Evolutionary conservation across 2,888 invertebrate genomes (phyloP), one percentile per base, ranked within the genome.

Genomic region (Cactoblastis cactorum): DNA sequence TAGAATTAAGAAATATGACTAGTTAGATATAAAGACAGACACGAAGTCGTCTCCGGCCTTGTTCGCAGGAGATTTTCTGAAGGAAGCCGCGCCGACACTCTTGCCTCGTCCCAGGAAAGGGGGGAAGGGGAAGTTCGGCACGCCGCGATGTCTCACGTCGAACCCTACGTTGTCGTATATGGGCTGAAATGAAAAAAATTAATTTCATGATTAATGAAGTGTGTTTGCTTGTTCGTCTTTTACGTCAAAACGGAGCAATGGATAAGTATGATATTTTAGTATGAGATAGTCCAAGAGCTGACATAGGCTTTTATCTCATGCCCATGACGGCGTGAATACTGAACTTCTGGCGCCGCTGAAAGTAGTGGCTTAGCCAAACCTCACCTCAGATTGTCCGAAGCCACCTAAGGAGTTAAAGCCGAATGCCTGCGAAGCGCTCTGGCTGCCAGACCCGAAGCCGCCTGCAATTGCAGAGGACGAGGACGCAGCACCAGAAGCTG

Each of bases 361-460:
- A n/a, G n/a, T n/a, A n/a, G n/a, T n/a, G n/a, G n/a, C n/a, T n/a
- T n/a, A n/a, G 15, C 0, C 3, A 17, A 37, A 1, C 4, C 11
- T 77, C 54, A 85, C 86, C 57, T 82, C 74, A 54, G 79, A 77
- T 6, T 74, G 73, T 11, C 74, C 74, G 58, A 83, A 86, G 39
- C 74, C 80, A 33, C 77, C 80, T 2, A 78, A 57, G 0, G 84
- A 77, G 54, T 86, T 85, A 49, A 86, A 82, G 0, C 86, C 86
- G 56, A 89, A 88, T 6, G 86, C 83, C 1, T 82, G 82, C 0
- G 87, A 83, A 1, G 85, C 82, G 53, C 85, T 87, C 56, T 89
- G 86, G 50, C 87, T 83, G 18, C 72, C 71, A 11, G 69, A 79
- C 52, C 70, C 77, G 52, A 63, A 60, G 32, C 72, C 69, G 3